Conservation (phyloP, 2,888 invertebrate genomes). For the Agrochola lota region DNA sequence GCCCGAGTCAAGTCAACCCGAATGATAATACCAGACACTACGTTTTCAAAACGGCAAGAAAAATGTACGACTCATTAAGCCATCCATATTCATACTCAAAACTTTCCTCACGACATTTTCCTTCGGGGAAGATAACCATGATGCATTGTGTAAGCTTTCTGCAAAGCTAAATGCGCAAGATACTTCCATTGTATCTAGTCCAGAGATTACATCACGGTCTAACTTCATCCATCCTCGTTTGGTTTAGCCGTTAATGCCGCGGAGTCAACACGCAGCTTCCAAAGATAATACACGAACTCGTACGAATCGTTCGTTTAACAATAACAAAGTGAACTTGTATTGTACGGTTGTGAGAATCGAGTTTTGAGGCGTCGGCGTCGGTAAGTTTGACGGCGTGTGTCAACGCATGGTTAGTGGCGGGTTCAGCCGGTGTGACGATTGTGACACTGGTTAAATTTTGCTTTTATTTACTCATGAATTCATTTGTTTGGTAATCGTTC, state of each 20-base stretch:
- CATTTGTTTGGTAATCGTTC: neutral
- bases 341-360: conserved; percentile 12
- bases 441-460: neutral
- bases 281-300: conserved; percentile 48
- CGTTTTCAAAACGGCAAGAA: too few relatives aligned
- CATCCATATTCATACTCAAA: neutral
- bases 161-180: conserved; percentile 11
- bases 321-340: conserved; percentile 38
- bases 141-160: neutral
- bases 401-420: conserved; percentile 1
- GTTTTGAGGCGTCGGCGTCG: conserved; percentile 8
- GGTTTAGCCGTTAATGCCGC: conserved; percentile 48
- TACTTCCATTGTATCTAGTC: conserved; percentile 16
- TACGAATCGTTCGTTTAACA: conserved; percentile 8
- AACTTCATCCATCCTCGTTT: conserved; percentile 23
- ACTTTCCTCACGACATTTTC: neutral
- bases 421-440: neutral
- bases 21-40: too few relatives aligned
- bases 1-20: too few relatives aligned
- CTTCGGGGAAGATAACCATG: neutral
- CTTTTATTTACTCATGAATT: too few relatives aligned
- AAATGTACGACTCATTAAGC: neutral
- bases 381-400: conserved; percentile 36
- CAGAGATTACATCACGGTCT: conserved; percentile 28
- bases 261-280: conserved; percentile 24